Evolutionary conservation across 2,888 invertebrate species (phyloP).

Genomic region (Drosophila mayaguana): DNA sequence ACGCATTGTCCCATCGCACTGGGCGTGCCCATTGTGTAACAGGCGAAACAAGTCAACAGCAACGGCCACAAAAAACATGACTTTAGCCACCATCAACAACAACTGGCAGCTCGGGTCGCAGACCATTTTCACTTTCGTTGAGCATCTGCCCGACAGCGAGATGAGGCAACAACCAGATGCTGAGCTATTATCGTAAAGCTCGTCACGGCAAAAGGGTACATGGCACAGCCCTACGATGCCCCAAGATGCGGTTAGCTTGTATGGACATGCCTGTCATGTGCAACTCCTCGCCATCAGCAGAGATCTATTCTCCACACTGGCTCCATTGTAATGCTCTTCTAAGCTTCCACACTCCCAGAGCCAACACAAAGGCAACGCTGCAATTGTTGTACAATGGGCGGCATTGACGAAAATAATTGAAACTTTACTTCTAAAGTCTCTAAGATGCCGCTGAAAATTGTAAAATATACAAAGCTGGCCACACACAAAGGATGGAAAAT

Average conservation of each 20-base stretch:
- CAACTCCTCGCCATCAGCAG: not conserved
- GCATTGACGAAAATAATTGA: slow-evolving; percentile 43
- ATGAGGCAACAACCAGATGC: slow-evolving; percentile 27
- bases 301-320: not conserved
- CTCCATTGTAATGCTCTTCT: slow-evolving; percentile 4
- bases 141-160: slow-evolving; percentile 31
- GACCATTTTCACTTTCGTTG: slow-evolving; percentile 68
- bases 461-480: slow-evolving; percentile 33
- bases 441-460: slow-evolving; percentile 16
- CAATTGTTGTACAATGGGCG: not conserved
- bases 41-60: slow-evolving; percentile 38
- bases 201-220: slow-evolving; percentile 5
- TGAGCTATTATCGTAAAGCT: slow-evolving; percentile 17
- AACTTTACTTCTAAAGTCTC: slow-evolving; percentile 30
- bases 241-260: slow-evolving; percentile 3
- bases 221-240: not conserved
- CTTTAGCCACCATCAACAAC: slow-evolving; percentile 21
- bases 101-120: slow-evolving; percentile 33
- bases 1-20: slow-evolving; percentile 37
- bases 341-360: not conserved
- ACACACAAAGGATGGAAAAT: slow-evolving; percentile 52
- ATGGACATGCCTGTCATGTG: not conserved
- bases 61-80: slow-evolving; percentile 34
- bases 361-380: too few relatives aligned
- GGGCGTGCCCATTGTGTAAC: slow-evolving; percentile 70